Evolutionary conservation across 1,140 invertebrate species (phyloP).

Genomic region (Drosophila pseudoobscura): DNA sequence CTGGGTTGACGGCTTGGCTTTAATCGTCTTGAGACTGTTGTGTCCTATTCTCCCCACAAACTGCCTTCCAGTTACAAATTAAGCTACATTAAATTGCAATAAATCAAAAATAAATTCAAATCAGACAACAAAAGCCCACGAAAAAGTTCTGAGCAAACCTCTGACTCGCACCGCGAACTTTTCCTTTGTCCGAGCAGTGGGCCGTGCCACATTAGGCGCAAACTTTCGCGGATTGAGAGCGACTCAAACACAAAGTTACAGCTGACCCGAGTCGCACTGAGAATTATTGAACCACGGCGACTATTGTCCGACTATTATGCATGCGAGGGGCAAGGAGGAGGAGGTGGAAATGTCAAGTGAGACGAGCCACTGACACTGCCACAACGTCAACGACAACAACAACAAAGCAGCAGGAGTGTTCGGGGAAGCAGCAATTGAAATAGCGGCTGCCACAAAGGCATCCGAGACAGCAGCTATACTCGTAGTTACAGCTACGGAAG

Average conservation of each 20-base stretch:
- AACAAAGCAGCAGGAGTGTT: conserved; percentile 29
- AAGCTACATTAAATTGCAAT: conserved; percentile 46
- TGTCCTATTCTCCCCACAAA: neutral
- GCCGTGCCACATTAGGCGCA: neutral
- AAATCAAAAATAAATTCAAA: conserved; percentile 56
- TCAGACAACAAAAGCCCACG: conserved; percentile 24
- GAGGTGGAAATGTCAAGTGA: neutral
- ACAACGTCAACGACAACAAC: conserved; percentile 24
- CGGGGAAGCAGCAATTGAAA: conserved; percentile 14
- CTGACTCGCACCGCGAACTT: conserved; percentile 13
- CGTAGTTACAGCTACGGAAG: no score
- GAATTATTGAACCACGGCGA: conserved; percentile 46
- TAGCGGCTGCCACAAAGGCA: conserved; percentile 5
- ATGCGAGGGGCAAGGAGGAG: neutral
- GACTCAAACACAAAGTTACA: conserved; percentile 26
- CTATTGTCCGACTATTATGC: conserved; percentile 34
- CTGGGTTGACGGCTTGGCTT: conserved; percentile 13
- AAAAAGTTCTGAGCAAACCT: conserved; percentile 28
- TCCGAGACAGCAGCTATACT: no score
- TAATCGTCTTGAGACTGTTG: conserved; percentile 26
- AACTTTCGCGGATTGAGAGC: conserved; percentile 36
- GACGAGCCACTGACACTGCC: conserved; percentile 2
- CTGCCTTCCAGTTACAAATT: conserved; percentile 11
- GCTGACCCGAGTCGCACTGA: neutral
- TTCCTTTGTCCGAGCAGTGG: neutral